phyloP scores from a whole-genome alignment of 2,888 invertebrate genomes.

The Aphodius granarius region DNA sequence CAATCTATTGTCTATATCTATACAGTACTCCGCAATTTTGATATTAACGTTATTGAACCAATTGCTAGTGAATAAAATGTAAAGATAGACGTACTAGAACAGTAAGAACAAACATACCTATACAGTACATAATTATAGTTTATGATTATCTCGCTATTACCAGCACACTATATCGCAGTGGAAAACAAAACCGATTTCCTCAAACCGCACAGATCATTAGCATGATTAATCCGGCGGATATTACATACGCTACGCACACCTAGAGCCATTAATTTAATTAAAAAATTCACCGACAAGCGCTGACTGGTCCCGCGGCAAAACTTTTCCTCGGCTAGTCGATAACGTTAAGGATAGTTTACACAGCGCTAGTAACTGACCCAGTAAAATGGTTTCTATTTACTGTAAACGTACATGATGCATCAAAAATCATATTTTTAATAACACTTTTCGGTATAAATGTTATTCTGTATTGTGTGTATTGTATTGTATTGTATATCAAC shows the following conservation, averaged over 20 bases:
- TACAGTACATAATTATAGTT: neutral
- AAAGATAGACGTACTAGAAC: no score
- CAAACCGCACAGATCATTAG: neutral
- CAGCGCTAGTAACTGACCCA: no score
- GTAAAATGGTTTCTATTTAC: no score
- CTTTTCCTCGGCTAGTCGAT: neutral
- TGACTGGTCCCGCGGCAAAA: neutral
- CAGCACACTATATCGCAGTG: neutral
- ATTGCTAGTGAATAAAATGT: no score
- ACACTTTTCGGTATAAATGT: no score
- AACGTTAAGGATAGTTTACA: no score
- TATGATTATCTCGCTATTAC: neutral
- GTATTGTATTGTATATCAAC: no score
- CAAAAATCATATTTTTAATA: no score
- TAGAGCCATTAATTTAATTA: neutral
- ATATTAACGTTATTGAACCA: no score
- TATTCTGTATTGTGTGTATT: no score
- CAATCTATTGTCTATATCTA: neutral
- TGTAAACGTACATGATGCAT: no score
- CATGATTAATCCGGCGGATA: neutral
- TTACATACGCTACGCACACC: neutral
- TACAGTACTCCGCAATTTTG: neutral
- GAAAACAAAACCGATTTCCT: neutral
- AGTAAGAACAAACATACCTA: neutral
- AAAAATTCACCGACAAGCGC: neutral